Percentiles rank a stretch among this genome's conserved stretches.
phyloP scores from a whole-genome alignment of 2,113 vertebrate genomes.

The Chauna torquata region DNA sequence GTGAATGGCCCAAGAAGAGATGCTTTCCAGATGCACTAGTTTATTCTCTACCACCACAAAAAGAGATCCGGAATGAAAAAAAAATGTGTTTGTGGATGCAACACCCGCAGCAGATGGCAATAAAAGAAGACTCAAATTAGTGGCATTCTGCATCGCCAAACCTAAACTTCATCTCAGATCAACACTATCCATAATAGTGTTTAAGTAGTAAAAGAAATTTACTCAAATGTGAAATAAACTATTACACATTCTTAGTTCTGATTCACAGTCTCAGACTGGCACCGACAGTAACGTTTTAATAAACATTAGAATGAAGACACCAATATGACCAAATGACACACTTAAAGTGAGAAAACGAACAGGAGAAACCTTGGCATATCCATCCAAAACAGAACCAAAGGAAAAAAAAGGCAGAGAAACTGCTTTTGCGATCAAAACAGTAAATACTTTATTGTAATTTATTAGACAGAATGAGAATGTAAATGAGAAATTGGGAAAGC shows the following conservation, averaged over 20 bases:
- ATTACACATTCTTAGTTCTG: conserved; percentile 69
- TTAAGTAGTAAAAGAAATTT: conserved; percentile 64
- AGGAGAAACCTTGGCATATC: conserved; percentile 64
- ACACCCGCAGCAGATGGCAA: conserved; percentile 50
- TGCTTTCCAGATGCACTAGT: conserved; percentile 5
- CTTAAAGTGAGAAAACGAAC: conserved; percentile 64
- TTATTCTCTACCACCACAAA: background rate
- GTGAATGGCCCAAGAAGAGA: background rate
- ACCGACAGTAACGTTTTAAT: conserved; percentile 70
- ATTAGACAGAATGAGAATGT: conserved; percentile 60
- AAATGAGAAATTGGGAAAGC: conserved; percentile 59
- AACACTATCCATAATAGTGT: conserved; percentile 58
- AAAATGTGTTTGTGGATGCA: conserved; percentile 12
- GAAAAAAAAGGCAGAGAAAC: conserved; percentile 43
- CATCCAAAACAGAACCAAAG: conserved; percentile 60
- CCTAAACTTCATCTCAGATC: conserved; percentile 59
- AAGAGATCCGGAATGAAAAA: background rate
- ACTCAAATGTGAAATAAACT: conserved; percentile 70
- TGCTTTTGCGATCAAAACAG: conserved; percentile 49
- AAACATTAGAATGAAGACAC: conserved; percentile 68
- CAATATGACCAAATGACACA: conserved; percentile 70
- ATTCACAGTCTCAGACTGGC: conserved; percentile 66
- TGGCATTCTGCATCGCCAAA: conserved; percentile 52
- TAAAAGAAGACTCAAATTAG: conserved; percentile 59
- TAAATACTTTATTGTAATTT: conserved; percentile 68